Evolutionary conservation across 1,140 invertebrate species (phyloP).

Genomic region (Drosophila equinoxialis): DNA sequence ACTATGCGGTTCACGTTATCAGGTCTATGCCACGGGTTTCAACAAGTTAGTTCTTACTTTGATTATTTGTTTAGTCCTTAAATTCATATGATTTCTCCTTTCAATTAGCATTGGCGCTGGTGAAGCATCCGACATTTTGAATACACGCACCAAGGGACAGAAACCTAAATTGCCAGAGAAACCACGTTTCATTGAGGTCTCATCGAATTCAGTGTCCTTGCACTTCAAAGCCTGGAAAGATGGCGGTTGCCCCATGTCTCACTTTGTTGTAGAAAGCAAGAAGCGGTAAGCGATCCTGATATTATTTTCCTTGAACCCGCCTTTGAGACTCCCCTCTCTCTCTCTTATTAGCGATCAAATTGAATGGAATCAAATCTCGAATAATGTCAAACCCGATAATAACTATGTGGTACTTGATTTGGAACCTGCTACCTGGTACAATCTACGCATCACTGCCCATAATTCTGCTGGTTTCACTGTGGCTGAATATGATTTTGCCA

Average conservation of each 20-base stretch:
- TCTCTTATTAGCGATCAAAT: constrained; percentile 86
- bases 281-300: constrained; percentile 87
- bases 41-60: constrained; percentile 85
- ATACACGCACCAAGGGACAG: constrained; percentile 93
- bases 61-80: too few species aligned
- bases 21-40: constrained; percentile 95
- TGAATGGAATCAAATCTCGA: constrained; percentile 97
- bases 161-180: constrained; percentile 95
- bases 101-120: constrained; percentile 91
- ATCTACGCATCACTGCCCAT: constrained; percentile 95
- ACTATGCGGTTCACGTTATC: constrained; percentile 95
- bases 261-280: constrained; percentile 98
- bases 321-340: background rate
- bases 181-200: constrained; percentile 94
- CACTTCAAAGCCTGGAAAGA: constrained; percentile 97
- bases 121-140: constrained; percentile 93
- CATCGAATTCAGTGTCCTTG: constrained; percentile 94
- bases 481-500: constrained; percentile 97
- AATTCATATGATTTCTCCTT: background rate
- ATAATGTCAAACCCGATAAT: constrained; percentile 94
- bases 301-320: background rate
- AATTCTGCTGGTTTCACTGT: constrained; percentile 98
- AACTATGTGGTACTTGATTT: constrained; percentile 96
- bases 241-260: constrained; percentile 97
- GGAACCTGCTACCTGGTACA: constrained; percentile 96